Percentiles rank a stretch among this genome's conserved stretches.
phyloP scores from a whole-genome alignment of 2,113 vertebrate species.

The Suricata suricatta region DNA sequence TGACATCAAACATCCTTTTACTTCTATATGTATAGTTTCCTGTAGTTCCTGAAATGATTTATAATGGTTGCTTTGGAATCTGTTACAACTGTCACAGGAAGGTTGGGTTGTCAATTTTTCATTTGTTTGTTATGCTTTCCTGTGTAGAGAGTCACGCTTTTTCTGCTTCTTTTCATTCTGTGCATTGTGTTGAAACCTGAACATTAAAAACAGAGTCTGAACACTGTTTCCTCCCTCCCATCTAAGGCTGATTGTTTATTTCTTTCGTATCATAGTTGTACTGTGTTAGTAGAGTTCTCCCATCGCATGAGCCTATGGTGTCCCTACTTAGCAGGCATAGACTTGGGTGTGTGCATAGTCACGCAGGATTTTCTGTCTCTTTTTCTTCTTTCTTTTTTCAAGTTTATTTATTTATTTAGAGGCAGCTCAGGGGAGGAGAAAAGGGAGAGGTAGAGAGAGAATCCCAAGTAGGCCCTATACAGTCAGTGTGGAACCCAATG shows the following conservation, averaged over 20 bases:
- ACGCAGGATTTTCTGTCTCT: background rate
- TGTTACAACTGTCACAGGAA: background rate
- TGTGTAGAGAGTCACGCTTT: background rate
- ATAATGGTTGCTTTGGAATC: background rate
- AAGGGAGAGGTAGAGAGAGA: no score
- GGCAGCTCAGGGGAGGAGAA: no score
- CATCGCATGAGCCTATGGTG: accelerated
- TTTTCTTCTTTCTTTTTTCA: background rate
- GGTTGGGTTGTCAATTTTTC: background rate
- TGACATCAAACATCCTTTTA: background rate
- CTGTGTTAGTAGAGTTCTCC: background rate
- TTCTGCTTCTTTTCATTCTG: background rate
- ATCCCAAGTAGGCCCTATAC: no score
- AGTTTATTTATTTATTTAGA: no score
- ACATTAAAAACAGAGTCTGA: background rate
- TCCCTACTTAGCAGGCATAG: background rate
- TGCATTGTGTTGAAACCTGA: background rate
- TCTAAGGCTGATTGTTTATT: background rate
- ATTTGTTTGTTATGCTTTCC: background rate
- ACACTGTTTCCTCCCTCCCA: no score
- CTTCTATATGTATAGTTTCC: background rate
- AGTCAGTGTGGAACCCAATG: no score
- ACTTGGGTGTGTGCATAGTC: background rate
- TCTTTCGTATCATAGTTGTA: background rate
- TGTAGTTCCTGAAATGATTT: background rate